Evolutionary conservation across 2,797 vertebrate genomes (phyloP), one percentile per base, ranked within the genome.

Genomic region (Gymnothorax javanicus): DNA sequence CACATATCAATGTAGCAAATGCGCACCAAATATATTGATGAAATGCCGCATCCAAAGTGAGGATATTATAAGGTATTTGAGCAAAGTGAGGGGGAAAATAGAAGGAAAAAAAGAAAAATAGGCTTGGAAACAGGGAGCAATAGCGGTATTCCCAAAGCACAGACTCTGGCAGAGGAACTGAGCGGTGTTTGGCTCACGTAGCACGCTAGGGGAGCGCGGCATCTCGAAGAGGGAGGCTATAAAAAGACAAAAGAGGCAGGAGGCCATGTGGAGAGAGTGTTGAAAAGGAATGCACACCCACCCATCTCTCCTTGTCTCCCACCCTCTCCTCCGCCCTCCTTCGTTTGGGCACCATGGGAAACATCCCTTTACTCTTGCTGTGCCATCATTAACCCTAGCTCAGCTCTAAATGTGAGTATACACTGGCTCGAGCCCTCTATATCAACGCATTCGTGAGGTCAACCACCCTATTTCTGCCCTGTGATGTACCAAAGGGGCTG

Each of bases 231-330:
- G 94, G 93, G 94, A 95, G 92, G 94, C 95, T 96, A 96, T 96
- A 96, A 96, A 96, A 96, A 96, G 95, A 96, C 95, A 96, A 95
- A 95, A 94, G 94, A 96, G 95, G 94, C 94, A 95, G 93, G 93
- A 95, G 95, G 94, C 96, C 94, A 95, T 94, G 95, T 93, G 91
- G 94, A 96, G 94, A 94, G 93, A 94, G 94, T 95, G 94, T 93
- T 95, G 95, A 95, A 95, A 94, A 91, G 93, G 94, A 94, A 93
- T 91, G 92, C 95, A 96, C 95, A 95, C 96, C 94, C 94, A 95
- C 95, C 62, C 60, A 95, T 91, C 87, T 91, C 91, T 94, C 94
- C 94, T 13, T 20, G 25, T 25, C 64, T 17, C 56, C 27, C 9
- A 9, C 25, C 54, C 4, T 60, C 86, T 43, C 33, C 33, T 43